These are phyloP conservation scores for Polyodon spathula DNA, from an alignment of 2,113 vertebrate species.

Conservation along the genomic window DNA sequence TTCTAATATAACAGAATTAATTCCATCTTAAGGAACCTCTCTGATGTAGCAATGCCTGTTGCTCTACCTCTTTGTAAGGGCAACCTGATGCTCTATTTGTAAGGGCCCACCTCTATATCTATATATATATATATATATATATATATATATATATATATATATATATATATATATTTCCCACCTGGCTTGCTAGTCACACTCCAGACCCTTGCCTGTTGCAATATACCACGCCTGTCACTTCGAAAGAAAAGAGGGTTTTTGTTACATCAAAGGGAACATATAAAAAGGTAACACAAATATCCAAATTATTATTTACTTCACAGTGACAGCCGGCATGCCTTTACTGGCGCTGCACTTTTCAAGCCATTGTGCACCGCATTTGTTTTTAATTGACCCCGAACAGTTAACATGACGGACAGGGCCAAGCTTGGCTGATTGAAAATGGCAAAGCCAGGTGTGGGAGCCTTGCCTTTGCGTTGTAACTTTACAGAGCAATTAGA, in stretches of 20 bases:
- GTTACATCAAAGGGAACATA: background rate
- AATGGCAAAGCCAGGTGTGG: background rate
- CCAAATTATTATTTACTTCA: conserved; percentile 2
- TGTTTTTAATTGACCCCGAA: background rate
- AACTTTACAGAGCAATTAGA: background rate
- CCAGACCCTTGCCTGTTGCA: background rate
- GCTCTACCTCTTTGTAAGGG: background rate
- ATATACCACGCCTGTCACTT: background rate
- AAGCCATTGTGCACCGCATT: background rate
- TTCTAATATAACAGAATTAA: background rate
- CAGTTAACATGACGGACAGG: background rate
- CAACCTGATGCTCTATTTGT: too few species aligned
- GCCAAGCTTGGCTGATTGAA: background rate
- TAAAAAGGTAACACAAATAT: background rate
- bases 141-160: too few species aligned
- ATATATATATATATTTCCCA: background rate
- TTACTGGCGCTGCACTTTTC: background rate
- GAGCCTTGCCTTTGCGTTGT: background rate
- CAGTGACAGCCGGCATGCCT: background rate
- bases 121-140: too few species aligned
- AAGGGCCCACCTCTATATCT: too few species aligned
- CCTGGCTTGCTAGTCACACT: background rate
- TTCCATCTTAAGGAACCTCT: background rate
- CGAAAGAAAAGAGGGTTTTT: background rate
- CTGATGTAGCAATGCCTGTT: background rate